These are phyloP conservation scores for Euphydryas editha DNA, from an alignment of 2,888 invertebrate genomes.

Conservation along the genomic window DNA sequence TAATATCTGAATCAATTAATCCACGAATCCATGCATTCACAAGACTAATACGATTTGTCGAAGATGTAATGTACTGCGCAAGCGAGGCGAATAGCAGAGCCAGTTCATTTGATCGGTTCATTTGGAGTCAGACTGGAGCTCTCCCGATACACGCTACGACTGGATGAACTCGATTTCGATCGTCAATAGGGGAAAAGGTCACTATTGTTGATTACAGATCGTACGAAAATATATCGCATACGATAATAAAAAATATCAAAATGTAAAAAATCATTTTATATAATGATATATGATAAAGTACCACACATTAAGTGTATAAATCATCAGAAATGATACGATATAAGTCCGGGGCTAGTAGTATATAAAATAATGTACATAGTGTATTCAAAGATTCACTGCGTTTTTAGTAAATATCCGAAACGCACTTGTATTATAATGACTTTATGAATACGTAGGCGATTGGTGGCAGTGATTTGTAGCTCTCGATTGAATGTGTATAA, in stretches of 20 bases:
- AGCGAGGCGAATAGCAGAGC: conserved; percentile 56
- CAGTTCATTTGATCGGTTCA: conserved; percentile 61
- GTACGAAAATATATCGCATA: conserved; percentile 34
- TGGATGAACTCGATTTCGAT: conserved; percentile 67
- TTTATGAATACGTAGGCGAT: too few relatives aligned
- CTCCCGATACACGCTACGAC: conserved; percentile 54
- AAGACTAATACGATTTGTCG: conserved; percentile 57
- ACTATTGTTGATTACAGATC: conserved; percentile 39
- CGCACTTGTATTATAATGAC: too few relatives aligned
- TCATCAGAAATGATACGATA: too few relatives aligned
- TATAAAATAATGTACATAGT: too few relatives aligned
- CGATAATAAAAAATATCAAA: background rate
- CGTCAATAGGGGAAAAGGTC: conserved; percentile 54
- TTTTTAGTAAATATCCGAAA: too few relatives aligned
- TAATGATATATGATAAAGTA: too few relatives aligned
- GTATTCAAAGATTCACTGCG: too few relatives aligned
- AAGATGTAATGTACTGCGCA: conserved; percentile 57
- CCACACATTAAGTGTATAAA: too few relatives aligned
- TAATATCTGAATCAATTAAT: conserved; percentile 47
- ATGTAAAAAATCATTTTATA: background rate
- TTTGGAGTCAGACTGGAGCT: conserved; percentile 54
- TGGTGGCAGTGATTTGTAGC: too few relatives aligned
- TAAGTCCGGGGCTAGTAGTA: too few relatives aligned
- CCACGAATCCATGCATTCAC: conserved; percentile 53
- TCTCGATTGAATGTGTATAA: too few relatives aligned